Evolutionary conservation across 2,797 vertebrate genomes (phyloP).

Genomic region (Scyliorhinus canicula): DNA sequence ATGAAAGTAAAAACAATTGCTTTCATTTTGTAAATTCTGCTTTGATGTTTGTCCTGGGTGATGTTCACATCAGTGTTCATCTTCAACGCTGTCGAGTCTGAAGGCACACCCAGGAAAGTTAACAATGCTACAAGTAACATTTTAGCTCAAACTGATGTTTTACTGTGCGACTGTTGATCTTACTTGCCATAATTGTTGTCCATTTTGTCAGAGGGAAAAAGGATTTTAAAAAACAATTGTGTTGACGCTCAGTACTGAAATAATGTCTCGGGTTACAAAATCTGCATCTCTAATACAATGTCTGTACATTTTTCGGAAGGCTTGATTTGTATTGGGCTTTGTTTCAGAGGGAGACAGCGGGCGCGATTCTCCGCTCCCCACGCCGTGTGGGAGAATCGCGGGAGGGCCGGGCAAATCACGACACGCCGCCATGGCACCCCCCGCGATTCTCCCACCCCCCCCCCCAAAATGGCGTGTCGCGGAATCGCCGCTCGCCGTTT

Average conservation of each 20-base stretch:
- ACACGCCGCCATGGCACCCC: no score
- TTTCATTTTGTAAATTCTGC: neutral
- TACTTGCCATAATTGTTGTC: neutral
- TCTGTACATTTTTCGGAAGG: neutral
- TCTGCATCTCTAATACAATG: neutral
- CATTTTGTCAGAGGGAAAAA: neutral
- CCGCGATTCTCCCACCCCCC: no score
- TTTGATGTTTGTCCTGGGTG: neutral
- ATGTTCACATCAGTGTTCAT: neutral
- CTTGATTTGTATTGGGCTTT: neutral
- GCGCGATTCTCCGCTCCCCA: no score
- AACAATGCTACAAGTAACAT: neutral
- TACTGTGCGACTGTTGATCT: neutral
- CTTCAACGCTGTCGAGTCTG: neutral
- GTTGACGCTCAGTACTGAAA: neutral
- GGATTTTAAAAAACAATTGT: neutral
- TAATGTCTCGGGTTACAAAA: neutral
- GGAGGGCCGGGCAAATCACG: no score
- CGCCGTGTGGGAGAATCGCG: no score
- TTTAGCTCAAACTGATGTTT: neutral
- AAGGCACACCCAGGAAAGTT: neutral
- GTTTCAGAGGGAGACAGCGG: no score
- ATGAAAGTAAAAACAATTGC: neutral
- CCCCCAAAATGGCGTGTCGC: no score
- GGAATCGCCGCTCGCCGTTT: no score